Conservation (phyloP, 2,113 vertebrate species). For the Jacana jacana region DNA sequence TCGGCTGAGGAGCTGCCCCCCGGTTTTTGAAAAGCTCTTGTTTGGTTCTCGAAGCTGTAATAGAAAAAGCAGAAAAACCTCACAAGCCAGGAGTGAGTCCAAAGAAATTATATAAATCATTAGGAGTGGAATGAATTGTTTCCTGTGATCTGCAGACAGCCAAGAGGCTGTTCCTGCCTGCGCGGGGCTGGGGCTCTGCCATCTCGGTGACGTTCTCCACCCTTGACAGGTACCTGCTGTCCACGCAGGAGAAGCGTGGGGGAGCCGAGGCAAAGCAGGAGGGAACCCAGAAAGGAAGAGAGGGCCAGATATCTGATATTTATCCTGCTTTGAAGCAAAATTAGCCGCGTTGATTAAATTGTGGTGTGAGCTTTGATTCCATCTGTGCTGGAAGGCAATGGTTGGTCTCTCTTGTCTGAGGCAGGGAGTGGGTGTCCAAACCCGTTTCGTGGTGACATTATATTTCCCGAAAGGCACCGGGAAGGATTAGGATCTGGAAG, state of each 20-base stretch:
- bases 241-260: fast-evolving
- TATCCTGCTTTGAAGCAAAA: neutral
- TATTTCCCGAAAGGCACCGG: neutral
- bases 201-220: neutral
- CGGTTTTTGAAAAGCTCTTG: neutral
- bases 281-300: neutral
- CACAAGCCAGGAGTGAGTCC: neutral
- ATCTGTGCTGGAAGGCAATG: fast-evolving
- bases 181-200: neutral
- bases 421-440: neutral
- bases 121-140: constrained; percentile 18
- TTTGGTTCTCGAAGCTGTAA: neutral
- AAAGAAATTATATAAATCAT: constrained; percentile 29
- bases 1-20: neutral
- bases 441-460: fast-evolving
- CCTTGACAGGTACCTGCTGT: neutral
- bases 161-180: neutral
- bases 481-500: neutral
- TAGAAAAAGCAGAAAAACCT: constrained; percentile 15
- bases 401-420: neutral
- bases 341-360: neutral
- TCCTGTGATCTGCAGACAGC: constrained; percentile 1
- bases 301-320: fast-evolving
- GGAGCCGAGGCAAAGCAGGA: neutral
- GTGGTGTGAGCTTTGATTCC: neutral